These are phyloP conservation scores for Orius laevigatus DNA, from an alignment of 1,140 invertebrate genomes.

Conservation along the genomic window DNA sequence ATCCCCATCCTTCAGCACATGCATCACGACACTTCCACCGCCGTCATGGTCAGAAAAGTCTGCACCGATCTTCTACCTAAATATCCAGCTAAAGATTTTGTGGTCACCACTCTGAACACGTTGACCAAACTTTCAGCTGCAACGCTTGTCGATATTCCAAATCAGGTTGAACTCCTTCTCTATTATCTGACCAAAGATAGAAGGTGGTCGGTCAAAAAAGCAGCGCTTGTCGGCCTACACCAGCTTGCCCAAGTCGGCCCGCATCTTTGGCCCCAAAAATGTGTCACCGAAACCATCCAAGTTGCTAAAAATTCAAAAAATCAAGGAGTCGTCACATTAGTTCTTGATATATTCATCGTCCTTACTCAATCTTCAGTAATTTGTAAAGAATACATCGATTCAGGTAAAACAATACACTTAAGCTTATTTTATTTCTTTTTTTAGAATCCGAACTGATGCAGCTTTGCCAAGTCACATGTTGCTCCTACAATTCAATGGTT, in stretches of 20 bases:
- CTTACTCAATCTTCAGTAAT: slow-evolving; percentile 36
- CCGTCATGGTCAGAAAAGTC: slow-evolving; percentile 56
- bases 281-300: slow-evolving; percentile 43
- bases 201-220: slow-evolving; percentile 51
- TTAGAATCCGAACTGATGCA: slow-evolving; percentile 32
- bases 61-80: slow-evolving; percentile 67
- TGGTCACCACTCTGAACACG: slow-evolving; percentile 69
- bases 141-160: slow-evolving; percentile 78
- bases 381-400: slow-evolving; percentile 32
- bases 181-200: slow-evolving; percentile 42
- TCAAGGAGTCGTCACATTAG: slow-evolving; percentile 25
- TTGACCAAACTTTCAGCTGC: slow-evolving; percentile 73
- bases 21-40: slow-evolving; percentile 77
- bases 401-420: slow-evolving; percentile 20
- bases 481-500: slow-evolving; percentile 41
- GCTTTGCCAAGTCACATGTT: slow-evolving; percentile 37
- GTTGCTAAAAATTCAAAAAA: slow-evolving; percentile 30
- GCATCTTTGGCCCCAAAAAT: slow-evolving; percentile 61
- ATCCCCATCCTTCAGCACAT: slow-evolving; percentile 86
- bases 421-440: slow-evolving; percentile 13
- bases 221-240: slow-evolving; percentile 56
- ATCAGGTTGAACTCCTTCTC: slow-evolving; percentile 49
- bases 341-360: slow-evolving; percentile 33
- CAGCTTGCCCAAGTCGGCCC: slow-evolving; percentile 56
- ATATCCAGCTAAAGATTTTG: slow-evolving; percentile 79